Base-by-base conservation (phyloP, 2,113 vertebrate species). In the Varanus salvator region DNA sequence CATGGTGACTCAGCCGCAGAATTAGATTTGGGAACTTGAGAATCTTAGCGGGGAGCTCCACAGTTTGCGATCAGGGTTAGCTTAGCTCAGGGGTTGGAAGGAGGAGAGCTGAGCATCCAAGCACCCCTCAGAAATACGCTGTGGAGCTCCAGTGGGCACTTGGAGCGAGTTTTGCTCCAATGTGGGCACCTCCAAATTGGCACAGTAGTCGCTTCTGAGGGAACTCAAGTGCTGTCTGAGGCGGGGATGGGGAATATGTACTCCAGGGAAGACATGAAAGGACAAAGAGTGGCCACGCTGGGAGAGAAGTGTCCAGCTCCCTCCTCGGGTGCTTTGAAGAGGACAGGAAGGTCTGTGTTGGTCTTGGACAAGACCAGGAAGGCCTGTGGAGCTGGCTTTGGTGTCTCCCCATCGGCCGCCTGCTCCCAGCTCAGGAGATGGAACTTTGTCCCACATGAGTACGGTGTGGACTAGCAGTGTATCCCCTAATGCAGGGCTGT, bases 61-160 rank as follows among this genome's bases (percentile, higher is more conserved):
- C 0, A 0, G 1, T 6, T 78, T 50, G 25, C 64, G 60, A 50
- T 34, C 50, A 9, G 0, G 1, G 1, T 68, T 44, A 44, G 38
- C 38, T 92, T 91, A 57, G 75, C 3, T 0, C 0, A 0, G 50
- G 57, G 8, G 12, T 91, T 48, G 72, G 11, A 71, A 82, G 78
- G 74, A 60, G 87, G 87, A 89, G 84, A 91, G 52, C 76, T 75
- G 88, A 94, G 92, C 64, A 84, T 8, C 52, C 27, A 86, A 77
- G 72, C 23, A 52, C 14, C n/a, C 21, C 52, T 72, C 84, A 54
- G 69, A 85, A 85, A 74, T n/a, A 29, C 21, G 21, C 44, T 19
- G 72, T 52, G 11, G 31, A 74, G 64, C 7, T 84, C 17, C 8
- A 0, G 0, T 15, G 85, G 87, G 25, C 44, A n/a, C 25, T 92